These are phyloP conservation scores for Sebastes minor DNA, from an alignment of 2,797 vertebrate species.

Conservation along the genomic window DNA sequence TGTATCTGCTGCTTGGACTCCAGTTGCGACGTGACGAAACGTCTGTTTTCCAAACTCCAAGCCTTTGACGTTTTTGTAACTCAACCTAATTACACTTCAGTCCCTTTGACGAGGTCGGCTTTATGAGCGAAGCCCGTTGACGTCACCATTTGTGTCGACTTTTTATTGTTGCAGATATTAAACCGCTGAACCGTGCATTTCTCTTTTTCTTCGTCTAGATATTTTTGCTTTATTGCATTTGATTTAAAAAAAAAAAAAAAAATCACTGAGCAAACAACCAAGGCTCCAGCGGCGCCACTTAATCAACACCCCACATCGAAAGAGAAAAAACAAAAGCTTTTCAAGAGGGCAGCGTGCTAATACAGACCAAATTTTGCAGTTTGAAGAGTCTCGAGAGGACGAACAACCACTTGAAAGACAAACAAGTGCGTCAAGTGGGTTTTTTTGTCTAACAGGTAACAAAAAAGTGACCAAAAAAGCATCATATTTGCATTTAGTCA, in stretches of 20 bases:
- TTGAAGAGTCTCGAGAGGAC: neutral
- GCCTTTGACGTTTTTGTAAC: neutral
- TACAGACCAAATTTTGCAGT: neutral
- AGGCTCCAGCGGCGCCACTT: neutral
- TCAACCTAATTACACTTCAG: neutral
- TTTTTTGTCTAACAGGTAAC: neutral
- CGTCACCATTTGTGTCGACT: neutral
- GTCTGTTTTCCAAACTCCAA: neutral
- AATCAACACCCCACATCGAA: conserved; percentile 3
- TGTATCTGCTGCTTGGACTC: neutral
- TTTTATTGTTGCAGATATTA: conserved; percentile 9
- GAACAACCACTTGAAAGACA: conserved; percentile 9
- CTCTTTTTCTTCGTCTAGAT: neutral
- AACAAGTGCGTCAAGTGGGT: neutral
- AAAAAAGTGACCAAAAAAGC: neutral
- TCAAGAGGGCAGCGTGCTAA: neutral
- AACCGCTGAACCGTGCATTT: neutral
- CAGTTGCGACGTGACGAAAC: neutral
- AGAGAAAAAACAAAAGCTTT: neutral
- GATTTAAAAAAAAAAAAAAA: neutral
- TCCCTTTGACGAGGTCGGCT: neutral
- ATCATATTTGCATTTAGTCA: neutral
- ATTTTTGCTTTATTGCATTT: conserved; percentile 7
- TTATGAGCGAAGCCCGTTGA: neutral
- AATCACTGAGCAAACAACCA: neutral